phyloP scores from a whole-genome alignment of 2,113 vertebrate genomes.

The Peromyscus polionotus region DNA sequence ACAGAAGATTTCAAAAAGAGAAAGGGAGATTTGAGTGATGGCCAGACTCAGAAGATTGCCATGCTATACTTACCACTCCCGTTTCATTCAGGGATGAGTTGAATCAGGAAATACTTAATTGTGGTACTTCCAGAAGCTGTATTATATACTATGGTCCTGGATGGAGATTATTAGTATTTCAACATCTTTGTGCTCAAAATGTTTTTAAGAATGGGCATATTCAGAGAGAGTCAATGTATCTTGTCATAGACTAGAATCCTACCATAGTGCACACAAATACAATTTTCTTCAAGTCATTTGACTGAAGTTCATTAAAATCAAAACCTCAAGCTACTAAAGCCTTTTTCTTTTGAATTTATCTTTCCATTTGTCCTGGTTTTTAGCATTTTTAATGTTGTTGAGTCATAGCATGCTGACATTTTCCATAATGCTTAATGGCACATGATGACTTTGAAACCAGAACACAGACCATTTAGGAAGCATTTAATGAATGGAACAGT shows the following conservation, averaged over 20 bases:
- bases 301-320: constrained; percentile 68
- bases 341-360: constrained; percentile 67
- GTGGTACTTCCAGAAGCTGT: background rate
- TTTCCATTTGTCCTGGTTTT: constrained; percentile 74
- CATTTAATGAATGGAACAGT: constrained; percentile 83
- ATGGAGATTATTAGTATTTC: background rate
- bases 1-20: background rate
- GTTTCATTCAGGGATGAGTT: background rate
- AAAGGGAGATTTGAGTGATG: background rate
- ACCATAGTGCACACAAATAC: background rate
- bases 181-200: background rate
- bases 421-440: constrained; percentile 85
- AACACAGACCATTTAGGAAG: constrained; percentile 73
- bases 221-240: background rate
- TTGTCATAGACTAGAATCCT: background rate
- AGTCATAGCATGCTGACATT: constrained; percentile 83
- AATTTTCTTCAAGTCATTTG: constrained; percentile 50
- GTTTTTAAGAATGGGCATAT: background rate
- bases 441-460: constrained; percentile 83
- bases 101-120: constrained; percentile 7
- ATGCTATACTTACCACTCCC: background rate
- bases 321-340: constrained; percentile 54
- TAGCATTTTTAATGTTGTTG: constrained; percentile 81
- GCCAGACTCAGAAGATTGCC: background rate
- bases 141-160: background rate